These are phyloP conservation scores for Ceuthmochares aereus DNA, from an alignment of 2,113 vertebrate species.

Conservation along the genomic window DNA sequence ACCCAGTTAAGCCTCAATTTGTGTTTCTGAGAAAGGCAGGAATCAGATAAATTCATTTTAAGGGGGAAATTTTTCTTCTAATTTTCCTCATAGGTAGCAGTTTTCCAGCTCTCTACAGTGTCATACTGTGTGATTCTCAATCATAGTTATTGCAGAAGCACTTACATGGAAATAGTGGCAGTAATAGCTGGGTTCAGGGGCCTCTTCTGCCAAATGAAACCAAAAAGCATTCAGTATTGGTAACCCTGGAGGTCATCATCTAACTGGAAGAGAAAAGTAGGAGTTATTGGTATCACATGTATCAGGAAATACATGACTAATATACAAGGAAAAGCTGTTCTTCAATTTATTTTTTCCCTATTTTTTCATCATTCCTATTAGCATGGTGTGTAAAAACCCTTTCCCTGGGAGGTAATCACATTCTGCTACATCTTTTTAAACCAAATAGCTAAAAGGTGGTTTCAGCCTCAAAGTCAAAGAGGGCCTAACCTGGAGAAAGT, in stretches of 20 bases:
- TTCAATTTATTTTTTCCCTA: not conserved
- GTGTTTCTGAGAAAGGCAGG: constrained; percentile 29
- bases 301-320: not conserved
- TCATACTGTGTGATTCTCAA: not conserved
- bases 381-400: not conserved
- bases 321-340: not conserved
- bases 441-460: not conserved
- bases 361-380: not conserved
- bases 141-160: constrained; percentile 24
- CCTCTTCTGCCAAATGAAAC: not conserved
- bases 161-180: not conserved
- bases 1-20: constrained; percentile 32
- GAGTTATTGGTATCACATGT: not conserved
- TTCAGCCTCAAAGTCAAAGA: not conserved
- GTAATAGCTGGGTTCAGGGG: not conserved
- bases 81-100: constrained; percentile 20
- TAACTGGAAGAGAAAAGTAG: not conserved
- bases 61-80: constrained; percentile 14
- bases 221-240: not conserved
- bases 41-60: constrained; percentile 58
- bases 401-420: not conserved
- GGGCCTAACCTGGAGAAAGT: not conserved
- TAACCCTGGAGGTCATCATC: not conserved
- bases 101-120: not conserved
- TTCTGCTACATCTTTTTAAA: not conserved